A percentile compares a stretch with the other conserved stretches of the same genome.
Conservation (phyloP, 2,113 vertebrate genomes). For the Pseudopipra pipra region DNA sequence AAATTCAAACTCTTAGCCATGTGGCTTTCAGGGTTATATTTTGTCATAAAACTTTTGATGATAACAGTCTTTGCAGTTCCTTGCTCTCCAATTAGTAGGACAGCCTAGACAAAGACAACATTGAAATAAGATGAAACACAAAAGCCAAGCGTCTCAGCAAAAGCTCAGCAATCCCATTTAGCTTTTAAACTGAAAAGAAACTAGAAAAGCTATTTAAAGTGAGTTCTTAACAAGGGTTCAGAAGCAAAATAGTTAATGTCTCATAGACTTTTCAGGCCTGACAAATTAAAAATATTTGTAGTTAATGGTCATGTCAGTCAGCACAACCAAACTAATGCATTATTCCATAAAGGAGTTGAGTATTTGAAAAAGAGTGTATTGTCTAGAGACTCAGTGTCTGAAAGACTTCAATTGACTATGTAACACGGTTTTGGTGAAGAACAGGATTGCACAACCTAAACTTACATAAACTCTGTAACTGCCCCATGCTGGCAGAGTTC, state of each 20-base stretch:
- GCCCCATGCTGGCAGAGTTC: background rate
- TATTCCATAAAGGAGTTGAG: background rate
- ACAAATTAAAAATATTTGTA: background rate
- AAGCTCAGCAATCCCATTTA: background rate
- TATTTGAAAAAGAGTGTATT: background rate
- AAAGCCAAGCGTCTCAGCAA: background rate
- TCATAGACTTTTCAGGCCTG: background rate
- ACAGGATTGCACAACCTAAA: background rate
- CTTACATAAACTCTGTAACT: background rate
- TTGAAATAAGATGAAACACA: background rate
- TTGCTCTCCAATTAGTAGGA: conserved; percentile 94
- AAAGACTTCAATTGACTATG: background rate
- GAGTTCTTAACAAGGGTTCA: background rate
- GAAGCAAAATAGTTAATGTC: background rate
- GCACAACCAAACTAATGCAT: background rate
- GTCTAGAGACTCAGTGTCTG: background rate
- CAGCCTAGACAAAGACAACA: conserved; percentile 77
- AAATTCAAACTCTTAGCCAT: conserved; percentile 89
- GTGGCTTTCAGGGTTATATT: conserved; percentile 88
- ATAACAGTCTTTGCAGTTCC: conserved; percentile 97
- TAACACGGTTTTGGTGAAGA: background rate
- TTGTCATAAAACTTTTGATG: conserved; percentile 91
- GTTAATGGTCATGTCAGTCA: background rate
- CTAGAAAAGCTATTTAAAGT: background rate
- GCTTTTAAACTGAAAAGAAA: background rate